phyloP scores from a whole-genome alignment of 2,888 invertebrate genomes.

The Ypsolopha scabrella region DNA sequence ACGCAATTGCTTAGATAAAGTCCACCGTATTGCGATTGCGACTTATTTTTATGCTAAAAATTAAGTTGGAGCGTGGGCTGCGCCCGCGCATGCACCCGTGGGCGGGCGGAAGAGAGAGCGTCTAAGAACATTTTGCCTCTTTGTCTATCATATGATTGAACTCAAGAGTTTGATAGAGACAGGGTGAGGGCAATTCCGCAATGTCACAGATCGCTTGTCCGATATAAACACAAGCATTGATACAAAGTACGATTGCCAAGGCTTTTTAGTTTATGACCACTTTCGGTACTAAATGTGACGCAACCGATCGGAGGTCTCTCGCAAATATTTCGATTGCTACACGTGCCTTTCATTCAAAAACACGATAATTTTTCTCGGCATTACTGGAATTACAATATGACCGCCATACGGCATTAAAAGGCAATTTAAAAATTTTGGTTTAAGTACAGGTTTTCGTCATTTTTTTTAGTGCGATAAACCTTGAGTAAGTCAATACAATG shows the following conservation, averaged over 20 bases:
- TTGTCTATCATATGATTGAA: slow-evolving; percentile 42
- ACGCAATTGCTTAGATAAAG: slow-evolving; percentile 41
- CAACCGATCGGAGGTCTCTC: slow-evolving; percentile 18
- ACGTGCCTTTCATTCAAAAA: slow-evolving; percentile 38
- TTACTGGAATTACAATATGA: background rate
- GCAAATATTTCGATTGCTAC: slow-evolving; percentile 9
- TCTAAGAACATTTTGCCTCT: slow-evolving; percentile 39
- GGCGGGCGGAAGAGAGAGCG: slow-evolving; percentile 70
- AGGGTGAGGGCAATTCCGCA: slow-evolving; percentile 39
- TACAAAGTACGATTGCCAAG: slow-evolving; percentile 42
- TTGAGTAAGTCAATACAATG: too few species aligned
- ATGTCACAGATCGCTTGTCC: slow-evolving; percentile 44
- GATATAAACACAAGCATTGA: slow-evolving; percentile 4
- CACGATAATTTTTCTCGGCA: slow-evolving; percentile 6
- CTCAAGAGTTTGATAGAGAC: slow-evolving; percentile 31
- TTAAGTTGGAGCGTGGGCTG: slow-evolving; percentile 57
- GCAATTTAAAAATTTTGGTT: too few species aligned
- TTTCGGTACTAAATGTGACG: slow-evolving; percentile 54
- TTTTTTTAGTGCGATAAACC: too few species aligned
- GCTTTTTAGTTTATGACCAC: slow-evolving; percentile 59
- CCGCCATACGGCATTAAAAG: too few species aligned
- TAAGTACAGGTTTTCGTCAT: too few species aligned
- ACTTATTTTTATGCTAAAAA: slow-evolving; percentile 28
- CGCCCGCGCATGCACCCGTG: slow-evolving; percentile 34
- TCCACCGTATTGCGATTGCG: slow-evolving; percentile 38